Conservation (phyloP, 2,888 invertebrate genomes). For the Mesoligia furuncula region DNA sequence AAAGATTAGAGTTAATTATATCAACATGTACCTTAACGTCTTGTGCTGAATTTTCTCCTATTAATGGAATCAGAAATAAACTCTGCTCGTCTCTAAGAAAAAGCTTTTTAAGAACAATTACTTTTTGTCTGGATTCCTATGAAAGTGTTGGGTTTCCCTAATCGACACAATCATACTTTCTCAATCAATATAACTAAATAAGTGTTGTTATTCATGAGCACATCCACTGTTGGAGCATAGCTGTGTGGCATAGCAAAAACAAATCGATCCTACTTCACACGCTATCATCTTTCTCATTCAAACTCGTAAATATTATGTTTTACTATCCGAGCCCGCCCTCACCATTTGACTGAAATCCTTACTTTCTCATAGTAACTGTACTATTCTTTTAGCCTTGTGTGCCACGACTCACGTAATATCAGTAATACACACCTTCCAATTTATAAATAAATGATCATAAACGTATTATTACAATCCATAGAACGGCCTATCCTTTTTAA, state of each 20-base stretch:
- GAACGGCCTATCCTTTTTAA: no score
- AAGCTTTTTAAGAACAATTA: not conserved
- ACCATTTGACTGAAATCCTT: not conserved
- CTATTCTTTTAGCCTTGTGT: not conserved
- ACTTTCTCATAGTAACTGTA: not conserved
- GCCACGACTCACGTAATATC: not conserved
- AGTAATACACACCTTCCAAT: not conserved
- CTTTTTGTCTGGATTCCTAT: not conserved
- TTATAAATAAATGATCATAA: not conserved
- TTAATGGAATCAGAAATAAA: not conserved
- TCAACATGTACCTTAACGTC: not conserved
- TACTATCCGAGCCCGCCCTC: not conserved
- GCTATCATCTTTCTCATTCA: no score
- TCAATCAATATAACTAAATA: not conserved
- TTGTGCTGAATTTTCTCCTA: not conserved
- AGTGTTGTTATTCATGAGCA: not conserved
- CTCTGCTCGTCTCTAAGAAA: not conserved
- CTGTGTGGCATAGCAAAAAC: not conserved
- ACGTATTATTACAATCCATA: no score
- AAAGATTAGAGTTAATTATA: slow-evolving; percentile 14
- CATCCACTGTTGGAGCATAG: not conserved
- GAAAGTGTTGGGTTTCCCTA: no score
- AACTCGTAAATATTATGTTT: not conserved
- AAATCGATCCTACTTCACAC: not conserved
- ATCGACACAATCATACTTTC: not conserved